Evolutionary conservation across 2,113 vertebrate species (phyloP).

Genomic region (Tetraodon nigroviridis): DNA sequence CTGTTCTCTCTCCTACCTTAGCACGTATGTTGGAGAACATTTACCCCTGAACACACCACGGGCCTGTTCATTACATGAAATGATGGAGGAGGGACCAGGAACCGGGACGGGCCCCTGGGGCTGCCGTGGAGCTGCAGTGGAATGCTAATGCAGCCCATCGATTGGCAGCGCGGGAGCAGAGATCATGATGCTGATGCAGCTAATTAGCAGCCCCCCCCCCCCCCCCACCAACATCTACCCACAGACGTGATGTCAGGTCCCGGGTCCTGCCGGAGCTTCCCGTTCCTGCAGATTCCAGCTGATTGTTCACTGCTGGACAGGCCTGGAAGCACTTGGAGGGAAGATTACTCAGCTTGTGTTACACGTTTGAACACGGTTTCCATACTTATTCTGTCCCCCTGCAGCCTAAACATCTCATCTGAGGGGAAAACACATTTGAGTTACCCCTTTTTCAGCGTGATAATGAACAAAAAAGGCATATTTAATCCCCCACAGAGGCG

Average conservation of each 20-base stretch:
- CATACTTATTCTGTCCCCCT: background rate
- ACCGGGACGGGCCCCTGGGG: slow-evolving; percentile 27
- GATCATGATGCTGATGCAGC: slow-evolving; percentile 63
- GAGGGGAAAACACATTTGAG: too few relatives aligned
- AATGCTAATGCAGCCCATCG: slow-evolving; percentile 57
- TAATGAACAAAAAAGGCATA: too few relatives aligned
- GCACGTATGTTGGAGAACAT: background rate
- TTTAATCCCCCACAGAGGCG: too few relatives aligned
- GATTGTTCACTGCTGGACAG: slow-evolving; percentile 60
- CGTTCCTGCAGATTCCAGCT: slow-evolving; percentile 55
- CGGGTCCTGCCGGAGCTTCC: slow-evolving; percentile 53
- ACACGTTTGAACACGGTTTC: slow-evolving; percentile 44
- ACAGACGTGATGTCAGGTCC: slow-evolving; percentile 62
- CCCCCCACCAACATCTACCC: slow-evolving; percentile 61
- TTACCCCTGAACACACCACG: background rate
- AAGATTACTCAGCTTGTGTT: slow-evolving; percentile 56
- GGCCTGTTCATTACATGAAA: background rate
- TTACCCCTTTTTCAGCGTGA: too few relatives aligned
- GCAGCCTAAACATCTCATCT: too few relatives aligned
- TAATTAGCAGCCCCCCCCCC: slow-evolving; percentile 59
- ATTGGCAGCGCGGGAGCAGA: slow-evolving; percentile 9
- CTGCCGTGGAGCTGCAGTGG: slow-evolving; percentile 55
- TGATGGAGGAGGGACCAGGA: slow-evolving; percentile 1
- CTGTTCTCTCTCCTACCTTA: background rate
- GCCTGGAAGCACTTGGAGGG: slow-evolving; percentile 54